Base-by-base conservation (phyloP, 1,140 invertebrate species). In the Drosophila azteca region DNA sequence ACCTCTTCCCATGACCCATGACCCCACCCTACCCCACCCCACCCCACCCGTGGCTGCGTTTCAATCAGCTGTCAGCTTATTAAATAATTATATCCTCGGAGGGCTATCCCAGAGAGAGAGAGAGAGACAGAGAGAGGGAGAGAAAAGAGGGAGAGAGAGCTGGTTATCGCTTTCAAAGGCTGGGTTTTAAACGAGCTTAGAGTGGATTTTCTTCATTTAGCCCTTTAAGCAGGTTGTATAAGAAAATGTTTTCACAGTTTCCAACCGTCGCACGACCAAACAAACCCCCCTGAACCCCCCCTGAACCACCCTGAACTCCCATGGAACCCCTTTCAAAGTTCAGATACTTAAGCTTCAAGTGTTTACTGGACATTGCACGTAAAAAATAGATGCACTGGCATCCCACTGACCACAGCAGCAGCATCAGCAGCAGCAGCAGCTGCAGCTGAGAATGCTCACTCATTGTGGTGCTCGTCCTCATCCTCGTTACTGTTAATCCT, bases 61-160 rank as follows among this genome's bases (percentile, higher is more conserved):
- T 88, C 73, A 88, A 88, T 88, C 83, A 88, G 70, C 83, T 88
- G 82, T 79, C 79, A 75, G 79, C 82, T 87, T 87, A 87, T 83
- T 88, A 83, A 83, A 83, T 87, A 87, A 88, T 87, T 72, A 88
- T 88, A 54, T 61, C 60, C 74, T 50, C 26, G 43, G 49, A 20
- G 50, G 39, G 15, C 11, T 11, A 29, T 15, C 13, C 68, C 49
- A 39, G 17, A 20, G 17, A 20, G 17, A 20, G 49, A 39, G 35
- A 5, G 35, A 4, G 11, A 20, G 49, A 39, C 49, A 39, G 17
- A 20, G 17, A 20, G 17, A 20, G 49, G 13, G 17, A 20, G 17
- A 20, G 17, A 20, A 49, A 39, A 39, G 17, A 20, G 17, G 1
- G 17, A 20, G 49, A 39, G 35, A 5, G 35, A 4, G 11, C 8